A percentile compares a stretch with the other conserved stretches of the same genome.
Evolutionary conservation across 2,888 invertebrate genomes (phyloP).

Genomic region (Gibbula magus): DNA sequence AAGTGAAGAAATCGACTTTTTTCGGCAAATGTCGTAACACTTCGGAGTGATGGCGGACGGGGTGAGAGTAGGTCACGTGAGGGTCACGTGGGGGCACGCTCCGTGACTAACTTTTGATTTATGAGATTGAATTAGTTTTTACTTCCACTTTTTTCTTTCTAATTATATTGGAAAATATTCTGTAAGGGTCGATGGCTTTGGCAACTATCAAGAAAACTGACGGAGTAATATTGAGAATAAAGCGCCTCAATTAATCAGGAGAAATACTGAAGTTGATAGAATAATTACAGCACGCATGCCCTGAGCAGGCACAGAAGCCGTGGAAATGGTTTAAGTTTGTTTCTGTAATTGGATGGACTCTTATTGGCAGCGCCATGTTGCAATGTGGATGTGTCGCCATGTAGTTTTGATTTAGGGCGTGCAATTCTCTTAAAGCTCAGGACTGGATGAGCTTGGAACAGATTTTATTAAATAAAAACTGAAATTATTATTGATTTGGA

Average conservation of each 20-base stretch:
- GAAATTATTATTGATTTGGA: too few species aligned
- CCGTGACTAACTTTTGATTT: constrained; percentile 25
- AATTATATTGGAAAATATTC: constrained; percentile 20
- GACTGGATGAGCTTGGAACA: too few species aligned
- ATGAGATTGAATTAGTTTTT: constrained; percentile 22
- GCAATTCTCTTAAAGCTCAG: too few species aligned
- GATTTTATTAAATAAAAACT: too few species aligned
- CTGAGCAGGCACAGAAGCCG: background rate
- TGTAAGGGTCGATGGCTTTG: constrained; percentile 12
- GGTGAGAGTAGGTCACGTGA: constrained; percentile 12
- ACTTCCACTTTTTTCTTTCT: constrained; percentile 6
- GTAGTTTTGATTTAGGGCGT: too few species aligned
- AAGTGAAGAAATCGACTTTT: constrained; percentile 27
- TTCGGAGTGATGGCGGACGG: constrained; percentile 20
- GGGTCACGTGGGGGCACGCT: constrained; percentile 17
- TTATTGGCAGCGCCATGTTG: background rate
- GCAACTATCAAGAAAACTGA: constrained; percentile 12
- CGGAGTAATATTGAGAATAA: constrained; percentile 20
- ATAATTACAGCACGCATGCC: constrained; percentile 5
- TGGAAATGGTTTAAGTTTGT: constrained; percentile 10
- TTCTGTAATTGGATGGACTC: constrained; percentile 13
- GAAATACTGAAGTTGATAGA: constrained; percentile 18
- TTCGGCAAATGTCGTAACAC: constrained; percentile 33
- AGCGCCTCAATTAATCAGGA: constrained; percentile 20
- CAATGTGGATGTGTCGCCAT: too few species aligned